Evolutionary conservation across 2,113 vertebrate genomes (phyloP).

Genomic region (Nyctereutes procyonoides): DNA sequence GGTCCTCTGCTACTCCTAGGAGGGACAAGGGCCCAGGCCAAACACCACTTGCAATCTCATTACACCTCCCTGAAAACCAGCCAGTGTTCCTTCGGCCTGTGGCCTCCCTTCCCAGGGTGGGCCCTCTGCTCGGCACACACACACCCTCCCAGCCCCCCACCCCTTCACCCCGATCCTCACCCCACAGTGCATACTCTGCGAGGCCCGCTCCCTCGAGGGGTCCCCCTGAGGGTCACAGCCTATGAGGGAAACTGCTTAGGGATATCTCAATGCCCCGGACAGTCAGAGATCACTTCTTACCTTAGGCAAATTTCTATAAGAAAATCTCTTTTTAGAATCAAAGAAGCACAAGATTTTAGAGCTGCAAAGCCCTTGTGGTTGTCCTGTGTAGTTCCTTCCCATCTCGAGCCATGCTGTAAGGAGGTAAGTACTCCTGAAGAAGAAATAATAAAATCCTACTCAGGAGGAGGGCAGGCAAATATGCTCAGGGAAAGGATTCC

Average conservation of each 20-base stretch:
- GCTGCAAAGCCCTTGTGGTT: background rate
- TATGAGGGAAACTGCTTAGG: background rate
- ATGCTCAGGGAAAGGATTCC: background rate
- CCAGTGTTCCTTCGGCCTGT: conserved; percentile 48
- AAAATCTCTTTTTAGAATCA: background rate
- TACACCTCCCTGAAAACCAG: conserved; percentile 70
- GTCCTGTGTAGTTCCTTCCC: background rate
- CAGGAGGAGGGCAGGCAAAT: background rate
- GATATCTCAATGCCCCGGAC: background rate
- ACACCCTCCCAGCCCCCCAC: too few species aligned
- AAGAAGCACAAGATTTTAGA: background rate
- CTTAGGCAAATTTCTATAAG: background rate
- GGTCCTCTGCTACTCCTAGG: conserved; percentile 71
- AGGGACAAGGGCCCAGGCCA: conserved; percentile 75
- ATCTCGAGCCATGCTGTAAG: background rate
- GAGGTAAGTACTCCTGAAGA: background rate
- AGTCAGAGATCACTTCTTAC: background rate
- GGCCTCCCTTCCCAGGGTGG: background rate
- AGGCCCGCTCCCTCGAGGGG: background rate
- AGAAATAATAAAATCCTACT: too few species aligned
- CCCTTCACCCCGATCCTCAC: too few species aligned
- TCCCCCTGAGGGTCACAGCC: background rate
- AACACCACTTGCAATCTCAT: conserved; percentile 78
- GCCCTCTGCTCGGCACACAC: background rate
- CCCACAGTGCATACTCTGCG: too few species aligned